A percentile compares a stretch with the other conserved stretches of the same genome.
Conservation (phyloP, 2,797 vertebrate genomes). For the Anguilla pacifica region DNA sequence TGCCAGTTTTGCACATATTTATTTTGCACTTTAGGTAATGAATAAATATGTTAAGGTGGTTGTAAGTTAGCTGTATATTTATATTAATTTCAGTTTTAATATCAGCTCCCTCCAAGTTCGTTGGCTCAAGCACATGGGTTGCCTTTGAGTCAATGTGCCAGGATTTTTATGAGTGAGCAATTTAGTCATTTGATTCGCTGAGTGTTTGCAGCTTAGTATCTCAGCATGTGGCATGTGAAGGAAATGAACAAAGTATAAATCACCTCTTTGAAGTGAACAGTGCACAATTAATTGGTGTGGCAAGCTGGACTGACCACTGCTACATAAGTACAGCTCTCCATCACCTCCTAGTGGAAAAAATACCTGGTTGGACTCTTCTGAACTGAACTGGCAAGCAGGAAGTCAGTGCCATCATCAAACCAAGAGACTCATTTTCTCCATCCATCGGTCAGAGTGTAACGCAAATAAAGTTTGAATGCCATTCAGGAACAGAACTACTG, state of each 20-base stretch:
- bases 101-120: neutral
- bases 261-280: neutral
- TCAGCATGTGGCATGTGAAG: neutral
- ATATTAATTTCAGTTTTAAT: neutral
- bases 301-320: neutral
- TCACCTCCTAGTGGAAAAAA: neutral
- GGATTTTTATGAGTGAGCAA: neutral
- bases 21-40: too few species aligned
- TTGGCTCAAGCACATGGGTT: neutral
- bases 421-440: neutral
- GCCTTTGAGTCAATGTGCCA: neutral
- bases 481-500: neutral
- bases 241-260: neutral
- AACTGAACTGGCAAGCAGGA: neutral
- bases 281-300: neutral
- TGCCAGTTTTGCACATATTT: too few species aligned
- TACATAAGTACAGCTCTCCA: neutral
- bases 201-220: neutral
- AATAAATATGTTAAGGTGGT: neutral
- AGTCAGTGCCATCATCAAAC: neutral
- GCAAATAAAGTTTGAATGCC: neutral
- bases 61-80: neutral
- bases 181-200: neutral
- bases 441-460: neutral
- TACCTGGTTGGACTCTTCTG: neutral